These are phyloP conservation scores for Trialeurodes vaporariorum DNA, from an alignment of 1,140 invertebrate species.

Conservation along the genomic window DNA sequence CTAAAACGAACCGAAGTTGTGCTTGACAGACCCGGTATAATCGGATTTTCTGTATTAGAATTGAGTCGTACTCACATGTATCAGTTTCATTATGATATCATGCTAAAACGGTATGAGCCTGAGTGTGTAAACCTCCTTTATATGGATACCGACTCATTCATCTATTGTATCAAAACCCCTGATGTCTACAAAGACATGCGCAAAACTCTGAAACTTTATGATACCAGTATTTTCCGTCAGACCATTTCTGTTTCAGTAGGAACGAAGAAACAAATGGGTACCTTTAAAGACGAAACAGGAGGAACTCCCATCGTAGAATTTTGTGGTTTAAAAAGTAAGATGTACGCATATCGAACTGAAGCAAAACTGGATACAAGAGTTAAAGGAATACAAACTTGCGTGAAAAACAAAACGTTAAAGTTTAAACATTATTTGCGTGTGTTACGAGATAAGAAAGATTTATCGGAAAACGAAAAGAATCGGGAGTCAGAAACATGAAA, in stretches of 20 bases:
- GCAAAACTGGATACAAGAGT: too few relatives aligned
- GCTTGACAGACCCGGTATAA: slow-evolving; percentile 17
- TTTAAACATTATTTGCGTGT: slow-evolving; percentile 17
- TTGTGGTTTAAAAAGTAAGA: slow-evolving; percentile 35
- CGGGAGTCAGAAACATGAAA: slow-evolving; percentile 16
- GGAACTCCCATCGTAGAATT: slow-evolving; percentile 33
- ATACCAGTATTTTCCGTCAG: too few relatives aligned
- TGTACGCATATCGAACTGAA: too few relatives aligned
- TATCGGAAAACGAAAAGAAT: slow-evolving; percentile 10
- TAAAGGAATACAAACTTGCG: slow-evolving; percentile 24
- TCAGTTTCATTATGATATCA: slow-evolving; percentile 18
- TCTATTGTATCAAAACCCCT: too few relatives aligned
- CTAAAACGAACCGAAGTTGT: slow-evolving; percentile 6
- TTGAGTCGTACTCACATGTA: slow-evolving; percentile 19
- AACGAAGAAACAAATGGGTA: slow-evolving; percentile 37
- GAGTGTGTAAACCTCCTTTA: slow-evolving; percentile 22
- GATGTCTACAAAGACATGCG: too few relatives aligned
- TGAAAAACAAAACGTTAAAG: slow-evolving; percentile 17
- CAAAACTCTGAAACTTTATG: too few relatives aligned
- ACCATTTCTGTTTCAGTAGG: too few relatives aligned
- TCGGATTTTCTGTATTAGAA: slow-evolving; percentile 19
- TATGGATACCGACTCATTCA: slow-evolving; percentile 34
- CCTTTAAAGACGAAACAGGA: slow-evolving; percentile 39
- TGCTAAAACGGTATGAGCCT: slow-evolving; percentile 11
- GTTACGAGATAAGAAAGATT: slow-evolving; percentile 10